Conservation (phyloP, 2,888 invertebrate species). For the Tenthredo mesomela region DNA sequence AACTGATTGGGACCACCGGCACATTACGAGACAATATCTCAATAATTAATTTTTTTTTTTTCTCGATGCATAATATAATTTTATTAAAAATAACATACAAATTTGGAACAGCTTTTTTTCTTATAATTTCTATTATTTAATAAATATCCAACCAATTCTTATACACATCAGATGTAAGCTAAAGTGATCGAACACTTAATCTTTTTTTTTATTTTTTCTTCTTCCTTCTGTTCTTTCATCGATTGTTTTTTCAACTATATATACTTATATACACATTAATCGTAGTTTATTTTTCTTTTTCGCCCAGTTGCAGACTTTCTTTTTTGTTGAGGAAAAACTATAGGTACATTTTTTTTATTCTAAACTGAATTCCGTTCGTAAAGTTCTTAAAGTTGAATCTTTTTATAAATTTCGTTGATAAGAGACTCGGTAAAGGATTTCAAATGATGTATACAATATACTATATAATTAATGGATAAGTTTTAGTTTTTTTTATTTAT, state of each 20-base stretch:
- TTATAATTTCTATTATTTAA: neutral
- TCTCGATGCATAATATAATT: neutral
- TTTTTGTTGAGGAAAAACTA: neutral
- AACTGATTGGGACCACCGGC: neutral
- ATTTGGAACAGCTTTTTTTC: neutral
- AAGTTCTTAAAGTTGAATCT: neutral
- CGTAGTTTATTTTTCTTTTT: neutral
- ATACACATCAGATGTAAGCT: neutral
- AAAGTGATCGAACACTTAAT: neutral
- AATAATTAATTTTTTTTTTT: neutral
- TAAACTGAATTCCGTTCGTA: neutral
- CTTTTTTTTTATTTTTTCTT: neutral
- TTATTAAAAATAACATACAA: neutral
- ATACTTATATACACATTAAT: neutral
- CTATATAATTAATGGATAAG: too few species aligned
- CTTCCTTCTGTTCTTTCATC: neutral
- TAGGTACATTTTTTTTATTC: neutral
- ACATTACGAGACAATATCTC: constrained; percentile 36
- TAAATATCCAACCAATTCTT: neutral
- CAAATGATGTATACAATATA: too few species aligned
- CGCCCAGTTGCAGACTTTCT: neutral
- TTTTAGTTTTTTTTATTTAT: neutral
- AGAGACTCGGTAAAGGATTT: neutral
- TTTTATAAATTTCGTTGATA: neutral
- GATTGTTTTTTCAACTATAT: neutral